These are phyloP conservation scores for Mantis religiosa DNA, from an alignment of 2,888 invertebrate genomes.

Conservation along the genomic window DNA sequence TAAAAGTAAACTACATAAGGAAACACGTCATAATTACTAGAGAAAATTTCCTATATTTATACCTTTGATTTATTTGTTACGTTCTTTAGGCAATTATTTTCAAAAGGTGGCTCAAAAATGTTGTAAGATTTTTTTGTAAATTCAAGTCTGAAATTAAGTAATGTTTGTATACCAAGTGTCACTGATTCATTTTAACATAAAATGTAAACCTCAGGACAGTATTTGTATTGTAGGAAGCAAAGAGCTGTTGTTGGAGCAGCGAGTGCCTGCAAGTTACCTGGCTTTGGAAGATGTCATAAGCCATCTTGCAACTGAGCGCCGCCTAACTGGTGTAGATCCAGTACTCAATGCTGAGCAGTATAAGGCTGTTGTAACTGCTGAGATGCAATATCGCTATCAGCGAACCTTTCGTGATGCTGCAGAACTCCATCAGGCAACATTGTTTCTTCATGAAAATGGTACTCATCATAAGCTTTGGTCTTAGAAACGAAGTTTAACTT, in stretches of 20 bases:
- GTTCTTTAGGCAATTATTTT: too few relatives aligned
- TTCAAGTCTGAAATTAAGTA: too few relatives aligned
- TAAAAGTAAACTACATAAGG: too few relatives aligned
- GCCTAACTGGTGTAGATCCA: constrained; percentile 67
- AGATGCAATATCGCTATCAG: constrained; percentile 63
- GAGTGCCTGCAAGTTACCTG: constrained; percentile 92
- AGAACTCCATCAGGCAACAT: constrained; percentile 90
- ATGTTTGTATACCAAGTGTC: too few relatives aligned
- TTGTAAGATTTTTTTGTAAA: too few relatives aligned
- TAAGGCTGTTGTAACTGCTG: constrained; percentile 49
- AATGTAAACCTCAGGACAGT: neutral
- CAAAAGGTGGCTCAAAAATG: too few relatives aligned
- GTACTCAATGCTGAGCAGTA: constrained; percentile 81
- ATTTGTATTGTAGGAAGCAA: constrained; percentile 64
- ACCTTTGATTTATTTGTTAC: too few relatives aligned
- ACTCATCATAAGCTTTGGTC: constrained; percentile 28
- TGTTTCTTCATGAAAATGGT: constrained; percentile 97
- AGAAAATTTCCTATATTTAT: too few relatives aligned
- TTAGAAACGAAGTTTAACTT: too few relatives aligned
- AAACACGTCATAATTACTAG: too few relatives aligned
- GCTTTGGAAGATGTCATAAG: constrained; percentile 90
- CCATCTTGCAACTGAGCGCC: constrained; percentile 72
- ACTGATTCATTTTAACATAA: too few relatives aligned
- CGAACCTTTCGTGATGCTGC: constrained; percentile 80
- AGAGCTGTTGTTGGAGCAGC: constrained; percentile 84